Conservation (phyloP, 2,113 vertebrate species). For the Lepidothrix coronata region DNA sequence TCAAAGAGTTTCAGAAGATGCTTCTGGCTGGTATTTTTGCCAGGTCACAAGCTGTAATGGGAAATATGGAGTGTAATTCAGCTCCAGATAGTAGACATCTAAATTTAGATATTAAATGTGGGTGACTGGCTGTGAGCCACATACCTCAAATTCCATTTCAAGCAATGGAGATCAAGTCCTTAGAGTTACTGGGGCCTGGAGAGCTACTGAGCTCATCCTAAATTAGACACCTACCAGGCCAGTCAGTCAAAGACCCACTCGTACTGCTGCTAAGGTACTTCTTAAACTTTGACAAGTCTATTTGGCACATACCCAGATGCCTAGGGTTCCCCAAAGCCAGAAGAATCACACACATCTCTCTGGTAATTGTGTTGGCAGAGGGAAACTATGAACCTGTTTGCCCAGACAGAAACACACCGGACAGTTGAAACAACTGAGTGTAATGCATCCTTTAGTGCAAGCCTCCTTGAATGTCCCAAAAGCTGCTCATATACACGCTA, state of each 20-base stretch:
- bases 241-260: not conserved
- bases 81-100: slow-evolving; percentile 17
- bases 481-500: not conserved
- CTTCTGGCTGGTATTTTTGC: slow-evolving; percentile 25
- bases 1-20: slow-evolving; percentile 21
- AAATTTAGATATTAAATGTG: slow-evolving; percentile 58
- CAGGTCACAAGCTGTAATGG: not conserved
- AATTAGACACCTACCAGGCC: not conserved
- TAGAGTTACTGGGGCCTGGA: not conserved
- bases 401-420: not conserved
- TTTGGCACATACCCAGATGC: not conserved
- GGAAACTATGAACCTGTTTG: not conserved
- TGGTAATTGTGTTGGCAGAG: not conserved
- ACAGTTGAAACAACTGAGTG: not conserved
- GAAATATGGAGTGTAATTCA: slow-evolving; percentile 31
- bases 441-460: not conserved
- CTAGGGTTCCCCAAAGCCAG: not conserved
- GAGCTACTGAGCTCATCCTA: not conserved
- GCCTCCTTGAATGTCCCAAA: not conserved
- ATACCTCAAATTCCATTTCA: slow-evolving; percentile 38
- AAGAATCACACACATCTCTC: not conserved
- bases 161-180: slow-evolving; percentile 11
- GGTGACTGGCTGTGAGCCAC: slow-evolving; percentile 38
- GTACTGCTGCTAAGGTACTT: not conserved
- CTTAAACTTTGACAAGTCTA: not conserved